These are phyloP conservation scores for Larimichthys crocea DNA, from an alignment of 2,113 vertebrate genomes.

Conservation along the genomic window DNA sequence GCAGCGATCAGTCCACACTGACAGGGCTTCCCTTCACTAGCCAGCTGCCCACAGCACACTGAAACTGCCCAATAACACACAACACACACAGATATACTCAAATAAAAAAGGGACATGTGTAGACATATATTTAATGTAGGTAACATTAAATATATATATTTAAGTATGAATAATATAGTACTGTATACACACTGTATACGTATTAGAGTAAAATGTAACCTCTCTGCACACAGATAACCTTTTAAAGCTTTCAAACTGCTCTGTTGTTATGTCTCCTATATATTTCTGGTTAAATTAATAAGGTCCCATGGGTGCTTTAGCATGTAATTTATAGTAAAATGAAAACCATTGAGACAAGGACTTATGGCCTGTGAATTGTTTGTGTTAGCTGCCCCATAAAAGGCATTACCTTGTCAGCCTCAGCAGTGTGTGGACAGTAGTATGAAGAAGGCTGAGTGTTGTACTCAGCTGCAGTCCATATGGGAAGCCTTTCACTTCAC, in stretches of 20 bases:
- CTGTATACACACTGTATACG: neutral
- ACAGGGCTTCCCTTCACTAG: slow-evolving; percentile 35
- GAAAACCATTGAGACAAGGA: slow-evolving; percentile 85
- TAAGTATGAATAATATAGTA: neutral
- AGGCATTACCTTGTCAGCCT: slow-evolving; percentile 81
- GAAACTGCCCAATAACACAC: slow-evolving; percentile 16
- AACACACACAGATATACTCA: slow-evolving; percentile 10
- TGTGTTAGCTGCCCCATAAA: slow-evolving; percentile 86
- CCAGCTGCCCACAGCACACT: slow-evolving; percentile 22
- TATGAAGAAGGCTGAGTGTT: slow-evolving; percentile 30
- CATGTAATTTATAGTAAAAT: slow-evolving; percentile 85
- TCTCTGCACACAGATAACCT: slow-evolving; percentile 35
- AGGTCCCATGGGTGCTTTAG: slow-evolving; percentile 77
- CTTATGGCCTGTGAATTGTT: slow-evolving; percentile 88
- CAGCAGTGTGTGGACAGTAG: slow-evolving; percentile 42
- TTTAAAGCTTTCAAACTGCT: slow-evolving; percentile 38
- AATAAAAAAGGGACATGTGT: neutral
- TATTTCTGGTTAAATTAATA: slow-evolving; percentile 73
- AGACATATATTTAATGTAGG: neutral
- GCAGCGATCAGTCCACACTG: slow-evolving; percentile 47
- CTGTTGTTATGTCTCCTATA: slow-evolving; percentile 39
- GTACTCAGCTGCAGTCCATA: slow-evolving; percentile 87
- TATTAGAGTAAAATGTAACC: slow-evolving; percentile 19
- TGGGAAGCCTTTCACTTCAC: slow-evolving; percentile 79
- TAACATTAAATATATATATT: neutral